Percentiles rank a stretch among this genome's conserved stretches.
Conservation (phyloP, 1,140 invertebrate species). For the Mylabris phalerata region DNA sequence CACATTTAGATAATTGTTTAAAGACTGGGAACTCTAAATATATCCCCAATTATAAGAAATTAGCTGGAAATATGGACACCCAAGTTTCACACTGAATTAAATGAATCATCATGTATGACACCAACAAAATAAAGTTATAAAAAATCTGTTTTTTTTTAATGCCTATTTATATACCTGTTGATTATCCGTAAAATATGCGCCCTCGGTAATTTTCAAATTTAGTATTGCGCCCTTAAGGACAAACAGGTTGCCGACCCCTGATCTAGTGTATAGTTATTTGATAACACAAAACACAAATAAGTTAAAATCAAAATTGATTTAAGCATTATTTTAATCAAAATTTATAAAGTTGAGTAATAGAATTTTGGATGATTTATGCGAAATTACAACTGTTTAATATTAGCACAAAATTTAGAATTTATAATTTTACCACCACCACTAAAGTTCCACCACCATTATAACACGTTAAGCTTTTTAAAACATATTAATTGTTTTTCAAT, state of each 20-base stretch:
- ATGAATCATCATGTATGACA: constrained; percentile 4
- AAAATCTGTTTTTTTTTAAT: constrained; percentile 8
- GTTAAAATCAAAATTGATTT: too few relatives aligned
- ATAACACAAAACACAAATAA: too few relatives aligned
- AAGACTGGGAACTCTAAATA: not conserved
- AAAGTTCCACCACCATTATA: too few relatives aligned
- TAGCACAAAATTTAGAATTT: too few relatives aligned
- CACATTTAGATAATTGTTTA: not conserved
- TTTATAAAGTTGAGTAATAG: too few relatives aligned
- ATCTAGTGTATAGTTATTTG: too few relatives aligned
- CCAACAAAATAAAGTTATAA: constrained; percentile 8
- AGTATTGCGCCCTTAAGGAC: constrained; percentile 2
- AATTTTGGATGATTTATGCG: too few relatives aligned
- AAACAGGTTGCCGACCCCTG: constrained; percentile 10
- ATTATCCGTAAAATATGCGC: constrained; percentile 4
- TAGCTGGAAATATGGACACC: not conserved
- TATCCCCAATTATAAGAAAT: constrained; percentile 5
- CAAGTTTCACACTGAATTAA: constrained; percentile 5
- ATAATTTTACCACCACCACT: too few relatives aligned
- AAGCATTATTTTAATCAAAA: too few relatives aligned
- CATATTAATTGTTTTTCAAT: too few relatives aligned
- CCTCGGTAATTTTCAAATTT: constrained; percentile 8
- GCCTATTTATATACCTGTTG: constrained; percentile 3
- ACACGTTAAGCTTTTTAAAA: too few relatives aligned
- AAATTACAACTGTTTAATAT: too few relatives aligned